Base-by-base conservation (phyloP, 2,888 invertebrate species). In the Hirtodrosophila histrioides region DNA sequence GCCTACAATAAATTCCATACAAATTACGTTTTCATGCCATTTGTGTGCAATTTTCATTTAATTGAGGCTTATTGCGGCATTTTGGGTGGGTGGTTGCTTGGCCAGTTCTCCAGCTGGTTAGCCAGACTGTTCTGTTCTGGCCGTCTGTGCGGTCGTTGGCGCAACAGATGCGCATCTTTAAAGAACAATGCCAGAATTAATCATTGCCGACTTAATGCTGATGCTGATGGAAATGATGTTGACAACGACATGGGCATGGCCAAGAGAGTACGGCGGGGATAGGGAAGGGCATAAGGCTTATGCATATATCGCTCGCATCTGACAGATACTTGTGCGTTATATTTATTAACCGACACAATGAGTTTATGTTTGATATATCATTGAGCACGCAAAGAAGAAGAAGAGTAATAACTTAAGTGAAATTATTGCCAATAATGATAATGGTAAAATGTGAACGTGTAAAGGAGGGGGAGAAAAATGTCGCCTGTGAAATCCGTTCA, bases 31-130 rank as follows among this genome's bases (percentile, higher is more conserved):
- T 77, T 49, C 60, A 57, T 63, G 69, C 62, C 69, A 56, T 56
- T 71, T 69, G 62, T 72, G 66, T 72, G 69, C 75, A 80, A 69
- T 79, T 79, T 78, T 70, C 78, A 74, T 85, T 82, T 82, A 78
- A 84, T 85, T 85, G 72, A 71, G 83, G 78, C 83, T 83, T 82
- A 85, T 71, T 82, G 75, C 73, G 72, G 67, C 65, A 70, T 81
- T 56, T 53, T 45, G 53, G 50, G 46, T 61, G 56, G 67, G 63
- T 48, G 67, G 67, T 17, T 31, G 31, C 57, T 54, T 37, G 55
- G 43, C 24, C 58, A 12, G 37, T 23, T 71, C 66, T 50, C 78
- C 75, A 71, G 67, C 67, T 67, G 78, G 55, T 41, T 51, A 45
- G 36, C 41, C 43, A 10, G 45, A 31, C 45, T 6, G n/a, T 17